phyloP scores from a whole-genome alignment of 2,797 vertebrate species.

The Sebastes itinus region DNA sequence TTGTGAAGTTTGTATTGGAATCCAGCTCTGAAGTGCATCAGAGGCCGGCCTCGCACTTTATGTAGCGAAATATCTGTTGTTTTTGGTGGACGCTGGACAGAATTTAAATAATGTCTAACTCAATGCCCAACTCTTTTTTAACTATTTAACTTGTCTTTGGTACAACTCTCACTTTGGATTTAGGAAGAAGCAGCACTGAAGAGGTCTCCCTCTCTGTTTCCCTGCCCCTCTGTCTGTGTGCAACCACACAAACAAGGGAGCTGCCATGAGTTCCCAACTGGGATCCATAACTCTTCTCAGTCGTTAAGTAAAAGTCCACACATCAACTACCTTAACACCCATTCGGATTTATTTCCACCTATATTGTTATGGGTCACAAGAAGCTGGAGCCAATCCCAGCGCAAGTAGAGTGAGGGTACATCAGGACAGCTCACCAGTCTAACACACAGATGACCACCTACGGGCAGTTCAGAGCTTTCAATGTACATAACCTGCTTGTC shows the following conservation, averaged over 20 bases:
- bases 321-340: not conserved
- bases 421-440: not conserved
- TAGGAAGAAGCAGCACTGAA: not conserved
- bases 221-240: not conserved
- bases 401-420: not conserved
- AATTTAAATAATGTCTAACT: not conserved
- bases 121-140: no score
- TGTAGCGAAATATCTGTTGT: not conserved
- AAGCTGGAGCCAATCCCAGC: not conserved
- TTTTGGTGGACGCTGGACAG: not conserved
- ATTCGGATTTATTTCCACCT: conserved; percentile 5
- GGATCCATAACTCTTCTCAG: not conserved
- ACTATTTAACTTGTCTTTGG: not conserved
- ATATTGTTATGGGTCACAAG: not conserved
- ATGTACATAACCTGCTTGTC: not conserved
- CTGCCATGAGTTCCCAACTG: not conserved
- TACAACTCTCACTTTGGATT: not conserved
- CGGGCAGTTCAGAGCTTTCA: not conserved
- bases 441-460: not conserved
- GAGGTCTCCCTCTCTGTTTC: not conserved
- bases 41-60: not conserved
- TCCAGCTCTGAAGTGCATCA: not conserved
- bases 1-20: not conserved
- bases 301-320: not conserved
- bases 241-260: not conserved